phyloP scores from a whole-genome alignment of 53 echinoderm and acorn worm genomes.

The Henricia sp. region DNA sequence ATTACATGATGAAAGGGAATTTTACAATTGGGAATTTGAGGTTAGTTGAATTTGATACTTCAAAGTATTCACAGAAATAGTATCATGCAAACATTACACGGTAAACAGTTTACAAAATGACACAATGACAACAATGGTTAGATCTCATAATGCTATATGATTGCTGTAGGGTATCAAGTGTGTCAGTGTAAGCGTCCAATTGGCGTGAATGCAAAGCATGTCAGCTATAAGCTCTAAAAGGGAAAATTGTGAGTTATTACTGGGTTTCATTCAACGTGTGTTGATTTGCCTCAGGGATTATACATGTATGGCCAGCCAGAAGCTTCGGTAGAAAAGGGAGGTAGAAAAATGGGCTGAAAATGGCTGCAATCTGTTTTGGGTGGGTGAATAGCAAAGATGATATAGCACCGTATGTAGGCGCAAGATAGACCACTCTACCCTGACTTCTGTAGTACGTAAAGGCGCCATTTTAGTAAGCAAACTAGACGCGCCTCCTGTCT shows the following conservation, averaged over 20 bases:
- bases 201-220: slow-evolving; percentile 31
- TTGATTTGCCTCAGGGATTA: slow-evolving; percentile 41
- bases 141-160: slow-evolving; percentile 29
- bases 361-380: slow-evolving; percentile 23
- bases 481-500: too few relatives aligned
- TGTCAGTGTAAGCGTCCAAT: slow-evolving; percentile 31
- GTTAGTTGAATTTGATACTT: not conserved
- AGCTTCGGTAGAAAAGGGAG: slow-evolving; percentile 50
- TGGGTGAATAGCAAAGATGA: too few relatives aligned
- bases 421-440: too few relatives aligned
- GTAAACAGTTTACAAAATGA: slow-evolving; percentile 6
- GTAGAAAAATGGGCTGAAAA: slow-evolving; percentile 10
- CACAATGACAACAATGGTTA: slow-evolving; percentile 18
- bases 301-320: slow-evolving; percentile 43
- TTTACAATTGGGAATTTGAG: not conserved
- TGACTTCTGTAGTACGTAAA: too few relatives aligned
- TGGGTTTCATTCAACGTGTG: slow-evolving; percentile 22
- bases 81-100: slow-evolving; percentile 23
- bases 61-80: slow-evolving; percentile 22
- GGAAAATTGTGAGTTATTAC: slow-evolving; percentile 36
- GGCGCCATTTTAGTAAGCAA: too few relatives aligned
- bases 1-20: slow-evolving; percentile 26
- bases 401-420: too few relatives aligned
- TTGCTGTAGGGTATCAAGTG: too few relatives aligned
- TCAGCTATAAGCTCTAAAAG: slow-evolving; percentile 23